These are phyloP conservation scores for Lordiphosa andalusiaca DNA, from an alignment of 2,888 invertebrate species.

Conservation along the genomic window DNA sequence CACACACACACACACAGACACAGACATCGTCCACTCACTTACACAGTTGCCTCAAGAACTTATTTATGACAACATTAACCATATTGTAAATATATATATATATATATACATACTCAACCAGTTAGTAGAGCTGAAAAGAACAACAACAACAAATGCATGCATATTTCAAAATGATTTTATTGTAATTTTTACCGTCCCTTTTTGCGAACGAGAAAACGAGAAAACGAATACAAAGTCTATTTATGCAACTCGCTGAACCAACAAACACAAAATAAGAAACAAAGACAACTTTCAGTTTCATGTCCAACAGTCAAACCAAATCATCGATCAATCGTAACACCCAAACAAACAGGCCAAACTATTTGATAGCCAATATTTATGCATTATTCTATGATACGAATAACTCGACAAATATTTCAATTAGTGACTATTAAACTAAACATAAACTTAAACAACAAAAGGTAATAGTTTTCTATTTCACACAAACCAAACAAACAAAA, in stretches of 20 bases:
- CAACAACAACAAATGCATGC: constrained; percentile 35
- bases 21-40: constrained; percentile 54
- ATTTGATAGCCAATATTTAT: constrained; percentile 61
- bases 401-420: constrained; percentile 59
- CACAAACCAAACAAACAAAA: constrained; percentile 30
- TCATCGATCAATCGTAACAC: constrained; percentile 48
- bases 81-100: constrained; percentile 45
- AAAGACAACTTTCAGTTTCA: constrained; percentile 56
- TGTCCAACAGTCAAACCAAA: constrained; percentile 41
- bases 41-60: constrained; percentile 52
- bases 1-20: constrained; percentile 38
- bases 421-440: constrained; percentile 41
- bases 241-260: constrained; percentile 62
- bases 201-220: constrained; percentile 60
- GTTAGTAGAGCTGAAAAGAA: constrained; percentile 32
- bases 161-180: constrained; percentile 78
- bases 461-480: constrained; percentile 65
- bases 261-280: constrained; percentile 38
- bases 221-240: constrained; percentile 56
- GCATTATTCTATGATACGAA: constrained; percentile 20
- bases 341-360: constrained; percentile 52
- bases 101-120: constrained; percentile 32
- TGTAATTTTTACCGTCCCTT: constrained; percentile 80
- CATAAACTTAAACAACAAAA: constrained; percentile 19
- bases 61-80: constrained; percentile 36